Conservation (phyloP, 2,797 vertebrate genomes). For the Pangasius djambal region DNA sequence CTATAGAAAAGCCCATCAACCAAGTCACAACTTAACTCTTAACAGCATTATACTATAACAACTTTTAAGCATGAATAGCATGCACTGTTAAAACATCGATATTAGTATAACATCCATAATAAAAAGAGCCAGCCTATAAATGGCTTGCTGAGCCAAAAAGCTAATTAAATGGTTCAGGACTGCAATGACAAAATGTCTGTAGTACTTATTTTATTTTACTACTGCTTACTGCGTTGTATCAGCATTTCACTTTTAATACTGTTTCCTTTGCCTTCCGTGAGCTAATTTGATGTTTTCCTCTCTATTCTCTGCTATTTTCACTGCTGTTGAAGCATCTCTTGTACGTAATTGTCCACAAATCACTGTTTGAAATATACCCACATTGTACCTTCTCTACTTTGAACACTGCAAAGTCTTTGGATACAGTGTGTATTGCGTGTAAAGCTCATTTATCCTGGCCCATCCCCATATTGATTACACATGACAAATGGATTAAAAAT, state of each 20-base stretch:
- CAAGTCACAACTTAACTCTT: not conserved
- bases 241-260: not conserved
- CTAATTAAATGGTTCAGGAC: not conserved
- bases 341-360: not conserved
- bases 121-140: not conserved
- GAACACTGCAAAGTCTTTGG: not conserved
- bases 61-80: not conserved
- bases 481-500: not conserved
- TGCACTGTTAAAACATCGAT: not conserved
- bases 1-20: not conserved
- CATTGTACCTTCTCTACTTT: not conserved
- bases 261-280: not conserved
- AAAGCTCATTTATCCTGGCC: not conserved
- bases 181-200: not conserved
- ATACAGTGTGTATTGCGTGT: not conserved
- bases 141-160: not conserved
- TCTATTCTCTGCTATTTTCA: not conserved
- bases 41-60: not conserved
- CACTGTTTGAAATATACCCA: not conserved
- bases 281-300: not conserved
- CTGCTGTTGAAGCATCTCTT: not conserved
- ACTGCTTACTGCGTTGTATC: not conserved
- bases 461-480: not conserved
- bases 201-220: not conserved
- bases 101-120: not conserved